Evolutionary conservation across 2,797 vertebrate species (phyloP).

Genomic region (Uromys caudimaculatus): DNA sequence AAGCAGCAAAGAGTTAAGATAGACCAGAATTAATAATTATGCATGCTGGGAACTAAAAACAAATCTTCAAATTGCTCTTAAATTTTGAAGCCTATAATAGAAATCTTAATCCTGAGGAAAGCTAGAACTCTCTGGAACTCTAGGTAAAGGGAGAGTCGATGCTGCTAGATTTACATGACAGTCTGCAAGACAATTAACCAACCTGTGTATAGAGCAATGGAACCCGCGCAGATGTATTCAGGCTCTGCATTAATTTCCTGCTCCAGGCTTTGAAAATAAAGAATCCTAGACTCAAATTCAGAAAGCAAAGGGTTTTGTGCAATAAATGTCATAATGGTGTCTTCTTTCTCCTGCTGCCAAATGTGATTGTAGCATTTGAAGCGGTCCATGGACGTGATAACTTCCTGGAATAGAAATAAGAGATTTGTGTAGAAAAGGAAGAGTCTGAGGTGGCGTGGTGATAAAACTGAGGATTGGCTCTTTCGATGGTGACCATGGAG

Average conservation of each 20-base stretch:
- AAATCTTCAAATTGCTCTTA: constrained; percentile 42
- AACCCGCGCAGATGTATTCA: constrained; percentile 93
- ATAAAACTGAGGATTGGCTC: neutral
- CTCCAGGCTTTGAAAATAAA: constrained; percentile 93
- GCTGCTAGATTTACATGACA: neutral
- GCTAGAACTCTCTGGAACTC: neutral
- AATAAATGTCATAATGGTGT: constrained; percentile 90
- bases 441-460: neutral
- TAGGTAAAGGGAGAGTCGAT: neutral
- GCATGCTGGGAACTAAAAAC: constrained; percentile 44
- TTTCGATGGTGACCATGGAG: neutral
- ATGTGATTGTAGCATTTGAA: constrained; percentile 94
- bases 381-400: constrained; percentile 89
- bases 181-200: constrained; percentile 52
- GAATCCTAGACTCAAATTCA: constrained; percentile 95
- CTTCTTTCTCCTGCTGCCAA: constrained; percentile 94
- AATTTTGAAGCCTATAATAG: constrained; percentile 37
- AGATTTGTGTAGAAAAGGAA: neutral
- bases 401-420: constrained; percentile 89
- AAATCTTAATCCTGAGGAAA: constrained; percentile 48
- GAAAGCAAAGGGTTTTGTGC: constrained; percentile 90
- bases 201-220: constrained; percentile 95
- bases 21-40: constrained; percentile 57
- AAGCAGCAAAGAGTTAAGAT: constrained; percentile 46
- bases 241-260: constrained; percentile 93